Base-by-base conservation (phyloP, 2,888 invertebrate species). In the Meandrusa payeni region DNA sequence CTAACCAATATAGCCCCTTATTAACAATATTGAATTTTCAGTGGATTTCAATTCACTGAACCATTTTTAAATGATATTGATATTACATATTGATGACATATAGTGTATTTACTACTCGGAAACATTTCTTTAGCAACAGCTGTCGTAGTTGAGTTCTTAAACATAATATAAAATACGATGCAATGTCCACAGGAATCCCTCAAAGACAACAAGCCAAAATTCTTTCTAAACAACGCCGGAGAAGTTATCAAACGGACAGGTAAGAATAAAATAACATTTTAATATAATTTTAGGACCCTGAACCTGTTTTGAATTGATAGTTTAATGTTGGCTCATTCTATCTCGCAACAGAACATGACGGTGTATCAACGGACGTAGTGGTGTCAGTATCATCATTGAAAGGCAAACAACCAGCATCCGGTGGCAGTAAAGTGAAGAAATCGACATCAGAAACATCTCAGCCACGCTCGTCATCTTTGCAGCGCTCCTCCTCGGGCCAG, bases 201-300 rank as follows among this genome's bases (percentile, higher is more conserved):
- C 48, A 85, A 85, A 57, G 87, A 87, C 57, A 61, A 69, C 11
- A 86, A 88, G 54, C 79, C 86, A 2, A 87, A 85, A 63, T 88
- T 78, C 68, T 88, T 88, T 60, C 76, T 88, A 52, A 88, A 87
- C 54, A 88, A 88, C 55, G 87, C 87, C 22, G 88, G 88, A 15
- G 87, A 86, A 69, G 88, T 88, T 11, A 87, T 88, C 49, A 81
- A 80, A 55, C 80, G 88, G 37, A 81, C 82, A 37, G 86, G 85
- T 82, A 47, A 61, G 68, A 59, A 2, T n/a, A 6, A 27, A 5
- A 5, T 3, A 10, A n/a, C n/a, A n/a, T n/a, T n/a, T n/a, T n/a
- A n/a, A n/a, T n/a, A n/a, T n/a, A n/a, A n/a, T n/a, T n/a, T n/a
- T n/a, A n/a, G n/a, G n/a, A n/a, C n/a, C n/a, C n/a, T n/a, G n/a